Base-by-base conservation (phyloP, 2,888 invertebrate species). In the Fragum sueziense region DNA sequence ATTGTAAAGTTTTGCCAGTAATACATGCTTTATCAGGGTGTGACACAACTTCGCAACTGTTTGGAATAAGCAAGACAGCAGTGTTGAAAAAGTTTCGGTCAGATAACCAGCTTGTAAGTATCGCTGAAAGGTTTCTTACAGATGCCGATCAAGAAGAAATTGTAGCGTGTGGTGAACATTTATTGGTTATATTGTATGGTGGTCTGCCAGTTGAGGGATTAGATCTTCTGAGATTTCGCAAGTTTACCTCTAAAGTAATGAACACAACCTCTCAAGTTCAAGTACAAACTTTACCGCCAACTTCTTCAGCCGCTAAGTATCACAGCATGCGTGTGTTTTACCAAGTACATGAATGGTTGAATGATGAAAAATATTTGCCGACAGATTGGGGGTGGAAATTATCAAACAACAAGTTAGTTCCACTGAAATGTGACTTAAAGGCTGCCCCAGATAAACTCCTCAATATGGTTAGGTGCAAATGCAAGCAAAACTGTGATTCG, bases 381-480 rank as follows among this genome's bases (percentile, higher is more conserved):
- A 27, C 29, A n/a, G 76, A 84, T 1, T 87, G 79, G 83, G 87
- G 86, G 3, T 86, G 82, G 86, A n/a, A 54, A 41, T 7, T 68
- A 7, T 37, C 11, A 14, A 52, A 73, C 67, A 78, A 69, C 4
- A 77, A 62, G 37, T 68, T 74, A 11, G 4, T 68, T 20, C 84
- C 82, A 1, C 37, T 80, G 14, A 61, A 33, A 57, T 71, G 78
- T 6, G 61, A 70, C 27, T 25, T 81, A n/a, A 70, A 61, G 22
- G 76, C 85, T 25, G 85, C 87, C 65, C 87, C 86, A 29, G 79
- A 85, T n/a, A 17, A 47, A 20, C 67, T 86, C 4, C 37, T 87
- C 17, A 77, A 82, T 41, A 72, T 85, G 7, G 78, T 87, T 14
- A 25, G 72, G 20, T 87, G 85, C 62, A 87, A 80, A 27, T 88